These are phyloP conservation scores for Lichenostomus cassidix DNA, from an alignment of 2,113 vertebrate species.

Conservation along the genomic window DNA sequence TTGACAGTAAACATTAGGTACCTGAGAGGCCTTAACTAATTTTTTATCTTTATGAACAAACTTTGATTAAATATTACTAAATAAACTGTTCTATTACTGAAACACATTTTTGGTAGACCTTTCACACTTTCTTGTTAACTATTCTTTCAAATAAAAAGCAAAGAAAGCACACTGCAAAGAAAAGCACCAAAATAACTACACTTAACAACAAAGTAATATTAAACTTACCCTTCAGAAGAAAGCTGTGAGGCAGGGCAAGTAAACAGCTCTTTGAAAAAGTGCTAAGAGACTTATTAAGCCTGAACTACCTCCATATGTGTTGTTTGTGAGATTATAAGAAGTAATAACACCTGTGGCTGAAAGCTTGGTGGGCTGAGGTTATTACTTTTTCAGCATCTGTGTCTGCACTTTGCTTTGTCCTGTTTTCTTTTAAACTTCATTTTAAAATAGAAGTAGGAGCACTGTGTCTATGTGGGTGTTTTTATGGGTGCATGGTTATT, in stretches of 20 bases:
- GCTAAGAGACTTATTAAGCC: background rate
- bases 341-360: background rate
- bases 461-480: background rate
- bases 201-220: background rate
- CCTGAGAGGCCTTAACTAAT: background rate
- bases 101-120: background rate
- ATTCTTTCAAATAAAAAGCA: background rate
- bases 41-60: background rate
- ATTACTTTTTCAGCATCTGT: background rate
- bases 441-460: background rate
- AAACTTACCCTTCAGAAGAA: background rate
- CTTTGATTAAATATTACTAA: background rate
- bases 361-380: background rate
- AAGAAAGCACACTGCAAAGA: background rate
- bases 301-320: background rate
- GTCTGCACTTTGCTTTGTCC: background rate
- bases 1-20: background rate
- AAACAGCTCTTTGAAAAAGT: background rate
- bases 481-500: background rate
- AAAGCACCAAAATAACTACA: background rate
- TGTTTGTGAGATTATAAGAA: background rate
- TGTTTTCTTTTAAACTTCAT: background rate
- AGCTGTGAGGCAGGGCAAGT: fast-evolving
- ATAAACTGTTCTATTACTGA: background rate
- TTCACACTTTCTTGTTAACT: background rate